phyloP scores from a whole-genome alignment of 2,888 invertebrate species.

The Hartigia nigra region DNA sequence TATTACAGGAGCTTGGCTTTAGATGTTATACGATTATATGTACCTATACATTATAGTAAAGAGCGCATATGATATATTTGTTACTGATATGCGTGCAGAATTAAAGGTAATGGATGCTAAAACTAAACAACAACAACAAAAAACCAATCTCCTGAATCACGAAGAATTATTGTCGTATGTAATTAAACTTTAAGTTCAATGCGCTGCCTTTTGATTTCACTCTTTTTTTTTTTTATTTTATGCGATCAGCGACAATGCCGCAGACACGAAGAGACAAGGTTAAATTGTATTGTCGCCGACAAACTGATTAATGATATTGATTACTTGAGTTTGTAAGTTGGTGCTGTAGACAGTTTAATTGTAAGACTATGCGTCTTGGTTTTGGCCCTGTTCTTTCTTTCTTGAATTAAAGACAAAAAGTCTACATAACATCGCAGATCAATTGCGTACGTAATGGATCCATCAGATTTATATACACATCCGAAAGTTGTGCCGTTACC shows the following conservation, averaged over 20 bases:
- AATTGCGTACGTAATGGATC: neutral
- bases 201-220: slow-evolving; percentile 61
- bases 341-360: slow-evolving; percentile 22
- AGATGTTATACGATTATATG: slow-evolving; percentile 65
- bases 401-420: neutral
- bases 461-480: neutral
- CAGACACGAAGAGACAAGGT: neutral
- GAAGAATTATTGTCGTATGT: slow-evolving; percentile 52
- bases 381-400: slow-evolving; percentile 22
- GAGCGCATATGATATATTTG: slow-evolving; percentile 66
- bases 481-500: neutral
- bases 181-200: slow-evolving; percentile 55
- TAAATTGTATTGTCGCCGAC: slow-evolving; percentile 1
- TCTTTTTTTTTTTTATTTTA: slow-evolving; percentile 28
- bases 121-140: slow-evolving; percentile 35
- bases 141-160: slow-evolving; percentile 61
- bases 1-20: slow-evolving; percentile 67
- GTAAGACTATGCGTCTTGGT: slow-evolving; percentile 12
- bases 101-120: slow-evolving; percentile 58
- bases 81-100: slow-evolving; percentile 64
- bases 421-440: neutral
- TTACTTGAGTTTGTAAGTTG: slow-evolving; percentile 20
- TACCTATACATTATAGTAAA: slow-evolving; percentile 62
- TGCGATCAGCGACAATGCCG: neutral
- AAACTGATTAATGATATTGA: neutral